A percentile compares a stretch with the other conserved stretches of the same genome.
Evolutionary conservation across 1,140 invertebrate genomes (phyloP).

Genomic region (Leguminivora glycinivorella): DNA sequence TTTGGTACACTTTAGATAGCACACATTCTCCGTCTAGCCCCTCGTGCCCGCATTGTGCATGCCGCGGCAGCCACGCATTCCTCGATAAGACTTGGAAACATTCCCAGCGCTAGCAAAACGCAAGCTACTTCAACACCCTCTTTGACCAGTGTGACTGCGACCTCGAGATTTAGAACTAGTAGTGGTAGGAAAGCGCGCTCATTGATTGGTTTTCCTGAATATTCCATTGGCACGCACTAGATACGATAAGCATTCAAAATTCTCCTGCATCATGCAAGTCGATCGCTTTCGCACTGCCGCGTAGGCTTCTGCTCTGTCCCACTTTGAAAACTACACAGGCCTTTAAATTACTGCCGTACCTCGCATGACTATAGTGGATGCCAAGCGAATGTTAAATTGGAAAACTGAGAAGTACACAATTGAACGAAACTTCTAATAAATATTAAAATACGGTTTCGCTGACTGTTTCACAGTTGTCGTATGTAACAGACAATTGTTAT

Average conservation of each 20-base stretch:
- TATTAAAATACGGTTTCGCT: too few relatives aligned
- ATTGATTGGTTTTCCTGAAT: too few relatives aligned
- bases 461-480: too few relatives aligned
- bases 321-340: not conserved
- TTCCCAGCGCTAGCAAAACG: not conserved
- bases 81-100: not conserved
- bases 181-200: too few relatives aligned
- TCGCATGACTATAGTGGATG: too few relatives aligned
- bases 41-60: constrained; percentile 2
- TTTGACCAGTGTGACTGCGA: not conserved
- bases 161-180: not conserved
- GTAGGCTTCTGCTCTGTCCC: not conserved
- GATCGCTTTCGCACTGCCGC: not conserved
- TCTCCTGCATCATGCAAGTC: not conserved
- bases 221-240: too few relatives aligned
- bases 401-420: too few relatives aligned
- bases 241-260: too few relatives aligned
- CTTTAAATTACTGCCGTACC: too few relatives aligned
- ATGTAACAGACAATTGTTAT: too few relatives aligned
- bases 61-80: not conserved
- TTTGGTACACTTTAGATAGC: constrained; percentile 10
- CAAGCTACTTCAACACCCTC: not conserved
- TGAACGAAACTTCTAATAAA: too few relatives aligned
- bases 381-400: too few relatives aligned
- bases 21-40: not conserved